Base-by-base conservation (phyloP, 2,797 vertebrate species). In the Eidolon dupreanum region DNA sequence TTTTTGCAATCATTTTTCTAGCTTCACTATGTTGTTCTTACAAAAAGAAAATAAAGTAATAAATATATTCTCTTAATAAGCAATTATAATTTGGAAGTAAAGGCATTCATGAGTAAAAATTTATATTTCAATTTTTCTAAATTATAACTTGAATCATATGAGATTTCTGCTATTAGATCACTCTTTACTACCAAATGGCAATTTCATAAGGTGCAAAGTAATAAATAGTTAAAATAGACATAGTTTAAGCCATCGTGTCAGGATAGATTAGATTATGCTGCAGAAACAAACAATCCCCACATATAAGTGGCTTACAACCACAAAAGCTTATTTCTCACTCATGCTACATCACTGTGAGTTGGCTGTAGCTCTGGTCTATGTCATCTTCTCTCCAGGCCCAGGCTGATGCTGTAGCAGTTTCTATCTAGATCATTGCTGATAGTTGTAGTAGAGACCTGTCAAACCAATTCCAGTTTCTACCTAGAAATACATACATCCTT, bases 61-160 rank as follows among this genome's bases (percentile, higher is more conserved):
- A 74, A 87, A 55, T 70, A 53, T 78, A 8, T 11, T 87, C 46
- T 86, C 53, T 65, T 70, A 79, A 77, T 93, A 88, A 94, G 26
- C 61, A 53, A 71, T 61, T 53, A 66, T 3, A 43, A 19, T 65
- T 66, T 94, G 17, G 33, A 71, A 88, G 49, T 13, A 36, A 84
- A 88, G 77, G 11, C 41, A 73, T 57, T 77, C 38, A 68, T 78
- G 24, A 73, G 6, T 83, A 88, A 11, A 83, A 94, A 79, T 87
- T 82, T 95, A 49, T 91, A 74, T 86, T 63, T 59, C 41, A 78
- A 11, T 85, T 91, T 92, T 96, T 78, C 68, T 78, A 43, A 88
- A 8, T 93, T 92, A 71, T 36, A 94, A 88, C 38, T 74, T 26
- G 38, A 88, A 55, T 90, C 38, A 84, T 43, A 73, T 88, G 79